Conservation (phyloP, 2,888 invertebrate species). For the Leucophenga montana region DNA sequence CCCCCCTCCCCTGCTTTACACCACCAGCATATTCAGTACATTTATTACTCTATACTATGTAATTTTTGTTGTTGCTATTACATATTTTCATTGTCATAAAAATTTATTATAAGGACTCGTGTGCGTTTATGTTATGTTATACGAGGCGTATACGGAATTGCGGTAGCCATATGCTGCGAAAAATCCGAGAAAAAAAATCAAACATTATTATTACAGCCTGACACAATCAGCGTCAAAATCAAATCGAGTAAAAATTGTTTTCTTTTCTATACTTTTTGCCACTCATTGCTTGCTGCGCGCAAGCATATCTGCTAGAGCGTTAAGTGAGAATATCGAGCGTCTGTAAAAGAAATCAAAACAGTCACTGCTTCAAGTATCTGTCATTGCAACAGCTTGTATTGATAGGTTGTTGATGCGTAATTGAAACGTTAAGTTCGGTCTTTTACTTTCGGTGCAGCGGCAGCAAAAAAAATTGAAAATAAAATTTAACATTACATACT, state of each 20-base stretch:
- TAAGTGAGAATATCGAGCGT: neutral
- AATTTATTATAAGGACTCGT: neutral
- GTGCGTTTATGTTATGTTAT: neutral
- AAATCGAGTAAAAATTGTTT: constrained; percentile 57
- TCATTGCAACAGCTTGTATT: constrained; percentile 65
- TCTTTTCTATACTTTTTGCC: constrained; percentile 2
- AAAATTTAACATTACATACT: neutral
- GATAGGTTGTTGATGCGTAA: constrained; percentile 67
- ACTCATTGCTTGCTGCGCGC: constrained; percentile 28
- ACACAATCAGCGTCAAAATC: constrained; percentile 42
- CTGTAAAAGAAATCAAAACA: constrained; percentile 22
- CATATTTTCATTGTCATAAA: neutral
- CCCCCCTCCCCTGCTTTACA: no score
- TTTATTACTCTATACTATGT: neutral
- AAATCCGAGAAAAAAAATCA: neutral
- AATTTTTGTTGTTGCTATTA: neutral
- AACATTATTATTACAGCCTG: neutral
- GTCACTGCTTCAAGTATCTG: constrained; percentile 53
- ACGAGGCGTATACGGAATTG: neutral
- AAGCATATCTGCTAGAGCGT: neutral
- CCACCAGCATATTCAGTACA: neutral
- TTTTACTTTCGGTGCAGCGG: constrained; percentile 30
- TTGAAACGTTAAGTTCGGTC: constrained; percentile 64
- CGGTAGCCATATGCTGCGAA: constrained; percentile 17
- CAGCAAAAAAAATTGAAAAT: neutral